A percentile compares a stretch with the other conserved stretches of the same genome.
Evolutionary conservation across 2,888 invertebrate genomes (phyloP).

Genomic region (Clusia tigrina): DNA sequence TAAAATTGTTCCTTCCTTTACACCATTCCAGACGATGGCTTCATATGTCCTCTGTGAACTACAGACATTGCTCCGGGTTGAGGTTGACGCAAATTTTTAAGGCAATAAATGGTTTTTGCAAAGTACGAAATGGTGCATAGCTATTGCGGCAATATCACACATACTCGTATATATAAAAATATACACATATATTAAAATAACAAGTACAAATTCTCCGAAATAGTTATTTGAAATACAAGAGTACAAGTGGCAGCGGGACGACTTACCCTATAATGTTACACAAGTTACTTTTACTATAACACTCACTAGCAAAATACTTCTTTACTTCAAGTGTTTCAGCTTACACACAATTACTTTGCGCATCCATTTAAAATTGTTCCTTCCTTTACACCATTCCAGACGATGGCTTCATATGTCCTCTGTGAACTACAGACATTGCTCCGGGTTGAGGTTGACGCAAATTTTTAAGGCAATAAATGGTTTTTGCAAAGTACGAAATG

Average conservation of each 20-base stretch:
- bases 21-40: not conserved
- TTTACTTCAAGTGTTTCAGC: not conserved
- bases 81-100: constrained; percentile 12
- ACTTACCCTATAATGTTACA: not conserved
- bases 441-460: constrained; percentile 7
- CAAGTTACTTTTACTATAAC: no score
- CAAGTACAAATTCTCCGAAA: no score
- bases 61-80: not conserved
- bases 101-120: constrained; percentile 20
- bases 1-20: not conserved
- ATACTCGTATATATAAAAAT: no score
- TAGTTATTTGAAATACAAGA: no score
- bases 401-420: no score
- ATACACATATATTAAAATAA: no score
- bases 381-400: not conserved
- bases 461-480: constrained; percentile 18
- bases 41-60: no score
- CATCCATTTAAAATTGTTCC: constrained; percentile 1
- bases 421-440: not conserved
- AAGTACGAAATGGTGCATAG: constrained; percentile 10
- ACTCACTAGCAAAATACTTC: not conserved
- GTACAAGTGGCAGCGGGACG: not conserved
- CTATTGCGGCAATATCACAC: no score
- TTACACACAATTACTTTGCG: constrained; percentile 17
- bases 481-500: constrained; percentile 14